phyloP scores from a whole-genome alignment of 2,113 vertebrate genomes.

The Ciconia stormi region DNA sequence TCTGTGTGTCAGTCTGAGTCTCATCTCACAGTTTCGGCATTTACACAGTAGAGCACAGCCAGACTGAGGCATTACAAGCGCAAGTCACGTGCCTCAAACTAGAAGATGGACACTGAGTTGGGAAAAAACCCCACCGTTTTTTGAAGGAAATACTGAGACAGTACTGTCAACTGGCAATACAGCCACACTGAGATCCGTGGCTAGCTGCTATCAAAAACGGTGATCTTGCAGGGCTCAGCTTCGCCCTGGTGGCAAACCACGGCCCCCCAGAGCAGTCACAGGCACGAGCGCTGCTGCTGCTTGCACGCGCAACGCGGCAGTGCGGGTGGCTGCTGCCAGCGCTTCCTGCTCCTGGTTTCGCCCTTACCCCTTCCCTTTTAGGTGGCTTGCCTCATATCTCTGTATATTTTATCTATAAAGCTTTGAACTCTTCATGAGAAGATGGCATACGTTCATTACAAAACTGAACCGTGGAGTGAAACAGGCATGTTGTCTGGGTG shows the following conservation, averaged over 20 bases:
- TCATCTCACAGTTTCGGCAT: neutral
- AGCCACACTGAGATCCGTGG: neutral
- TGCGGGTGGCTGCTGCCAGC: neutral
- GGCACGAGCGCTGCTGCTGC: fast-evolving
- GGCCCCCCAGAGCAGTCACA: fast-evolving
- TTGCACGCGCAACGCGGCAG: fast-evolving
- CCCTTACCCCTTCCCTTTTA: neutral
- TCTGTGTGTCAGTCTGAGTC: neutral
- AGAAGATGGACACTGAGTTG: neutral
- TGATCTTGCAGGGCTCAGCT: neutral
- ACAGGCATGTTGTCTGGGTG: neutral
- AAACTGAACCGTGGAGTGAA: too few relatives aligned
- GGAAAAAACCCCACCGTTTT: neutral
- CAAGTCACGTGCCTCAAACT: neutral
- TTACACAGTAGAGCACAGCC: neutral
- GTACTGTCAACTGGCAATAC: too few relatives aligned
- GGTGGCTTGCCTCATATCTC: neutral
- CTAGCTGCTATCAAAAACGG: neutral
- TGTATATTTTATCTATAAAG: neutral
- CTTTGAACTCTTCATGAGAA: neutral
- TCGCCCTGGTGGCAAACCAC: fast-evolving
- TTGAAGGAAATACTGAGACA: neutral
- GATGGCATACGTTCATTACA: neutral
- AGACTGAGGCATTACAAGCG: neutral
- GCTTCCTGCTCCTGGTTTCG: too few relatives aligned